Conservation (phyloP, 2,888 invertebrate genomes). For the Phengaris arion region DNA sequence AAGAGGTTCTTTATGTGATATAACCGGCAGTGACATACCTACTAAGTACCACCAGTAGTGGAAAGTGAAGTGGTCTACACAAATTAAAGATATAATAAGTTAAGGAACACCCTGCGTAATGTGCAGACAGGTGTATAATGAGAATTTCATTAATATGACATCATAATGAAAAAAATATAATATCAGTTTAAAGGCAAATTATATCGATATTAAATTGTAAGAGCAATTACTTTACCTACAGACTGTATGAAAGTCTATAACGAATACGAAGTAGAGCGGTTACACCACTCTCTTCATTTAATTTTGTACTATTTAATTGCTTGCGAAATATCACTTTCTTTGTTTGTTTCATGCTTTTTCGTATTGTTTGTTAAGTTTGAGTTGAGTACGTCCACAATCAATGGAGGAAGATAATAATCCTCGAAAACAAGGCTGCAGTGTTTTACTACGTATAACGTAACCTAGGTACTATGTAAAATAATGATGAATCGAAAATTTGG, state of each 20-base stretch:
- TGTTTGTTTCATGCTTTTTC: slow-evolving; percentile 28
- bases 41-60: no score
- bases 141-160: neutral
- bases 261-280: slow-evolving; percentile 77
- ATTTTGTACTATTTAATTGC: slow-evolving; percentile 71
- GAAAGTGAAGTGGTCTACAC: no score
- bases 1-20: no score
- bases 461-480: neutral
- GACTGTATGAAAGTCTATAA: slow-evolving; percentile 61
- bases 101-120: no score
- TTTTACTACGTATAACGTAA: neutral
- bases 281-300: slow-evolving; percentile 72
- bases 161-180: neutral
- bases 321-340: slow-evolving; percentile 70
- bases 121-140: no score
- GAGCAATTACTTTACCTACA: slow-evolving; percentile 68
- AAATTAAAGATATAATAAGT: no score
- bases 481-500: neutral
- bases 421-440: neutral
- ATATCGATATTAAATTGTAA: slow-evolving; percentile 31
- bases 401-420: neutral
- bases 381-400: neutral
- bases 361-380: neutral
- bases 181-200: neutral
- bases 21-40: no score